Base-by-base conservation (phyloP, 2,113 vertebrate genomes). In the rabbit (Oryctolagus cuniculus) region DNA sequence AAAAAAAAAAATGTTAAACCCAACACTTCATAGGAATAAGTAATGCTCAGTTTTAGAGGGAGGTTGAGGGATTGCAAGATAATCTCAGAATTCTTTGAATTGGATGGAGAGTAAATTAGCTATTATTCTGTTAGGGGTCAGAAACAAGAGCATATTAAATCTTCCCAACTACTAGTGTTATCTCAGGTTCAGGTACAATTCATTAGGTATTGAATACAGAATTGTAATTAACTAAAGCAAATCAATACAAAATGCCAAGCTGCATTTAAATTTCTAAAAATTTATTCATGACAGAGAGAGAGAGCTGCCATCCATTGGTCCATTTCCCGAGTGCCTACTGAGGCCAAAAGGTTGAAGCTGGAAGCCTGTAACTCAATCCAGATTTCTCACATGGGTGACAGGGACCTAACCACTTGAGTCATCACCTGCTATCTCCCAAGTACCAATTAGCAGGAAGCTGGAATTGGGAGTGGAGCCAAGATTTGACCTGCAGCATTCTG, bases 211-310 rank as follows among this genome's bases (percentile, higher is more conserved):
- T 72, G 25, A 91, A 74, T 82, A 90, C 53, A 74, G 58, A 17
- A 87, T 94, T 69, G n/a, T 51, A 69, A 96, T 96, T 93, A 96
- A 94, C 77, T 85, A 93, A 87, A 87, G 91, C 16, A 95, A 90
- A 38, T 92, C 81, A 95, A 92, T 86, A 88, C 51, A 81, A 75
- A 93, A 96, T 92, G 64, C 24, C 44, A 95, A 70, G 25, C 31
- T 90, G 49, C 74, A 72, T 93, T 38, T 86, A 95, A 75, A 58
- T 58, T 58, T 58, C 19, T 58, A 58, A 58, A 58, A 58, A 58
- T 58, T 58, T 58, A 58, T 58, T 58, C 55, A 58, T 58, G 55
- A 58, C 15, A 58, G 55, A 58, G 17, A 58, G 19, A 58, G 55
- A 17, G 55, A 19, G 55, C 55, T 58, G 55, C 55, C 13, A 58